Evolutionary conservation across 1,140 invertebrate species (phyloP), one percentile per base, ranked within the genome.

Genomic region (Drosophila dunni): DNA sequence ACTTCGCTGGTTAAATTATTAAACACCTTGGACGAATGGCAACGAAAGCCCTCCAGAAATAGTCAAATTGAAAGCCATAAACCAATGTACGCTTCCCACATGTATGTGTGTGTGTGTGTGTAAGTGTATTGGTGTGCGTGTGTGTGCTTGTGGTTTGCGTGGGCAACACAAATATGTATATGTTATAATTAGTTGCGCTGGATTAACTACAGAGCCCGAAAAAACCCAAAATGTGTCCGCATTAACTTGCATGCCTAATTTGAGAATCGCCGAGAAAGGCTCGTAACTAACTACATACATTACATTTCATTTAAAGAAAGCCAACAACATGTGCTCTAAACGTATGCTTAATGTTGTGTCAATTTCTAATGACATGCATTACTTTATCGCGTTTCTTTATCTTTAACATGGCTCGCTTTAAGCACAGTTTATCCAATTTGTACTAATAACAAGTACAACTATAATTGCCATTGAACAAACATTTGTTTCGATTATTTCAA

Each of bases 1-100:
- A 72, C 53, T 33, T 15, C 45, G 44, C 58, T 44, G 63, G 42
- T 53, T 86, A 77, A 86, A 86, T 86, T 79, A 86, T 88, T 77
- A 78, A 86, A 53, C 68, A 78, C 66, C 66, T 81, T 85, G 79
- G 76, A 65, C 80, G 44, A 53, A 57, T 46, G 24, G 66, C 64
- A 68, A 70, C 34, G 11, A 15, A 53, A 61, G 38, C 29, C 42
- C 70, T 68, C 63, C 20, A 76, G 72, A 51, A 83, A 68, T 75
- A 65, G 67, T 62, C 69, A 79, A 80, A 73, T 77, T 77, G 63
- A 81, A 73, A 51, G 34, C 63, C 54, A 71, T 79, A 81, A 57
- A 61, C 66, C 63, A 48, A 50, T 46, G 53, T 34, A 57, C 13
- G 20, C 33, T 56, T 33, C 33, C 62, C 29, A 15, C 8, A 1